Base-by-base conservation (phyloP, 2,888 invertebrate species). In the Gisinianus flammeolus region DNA sequence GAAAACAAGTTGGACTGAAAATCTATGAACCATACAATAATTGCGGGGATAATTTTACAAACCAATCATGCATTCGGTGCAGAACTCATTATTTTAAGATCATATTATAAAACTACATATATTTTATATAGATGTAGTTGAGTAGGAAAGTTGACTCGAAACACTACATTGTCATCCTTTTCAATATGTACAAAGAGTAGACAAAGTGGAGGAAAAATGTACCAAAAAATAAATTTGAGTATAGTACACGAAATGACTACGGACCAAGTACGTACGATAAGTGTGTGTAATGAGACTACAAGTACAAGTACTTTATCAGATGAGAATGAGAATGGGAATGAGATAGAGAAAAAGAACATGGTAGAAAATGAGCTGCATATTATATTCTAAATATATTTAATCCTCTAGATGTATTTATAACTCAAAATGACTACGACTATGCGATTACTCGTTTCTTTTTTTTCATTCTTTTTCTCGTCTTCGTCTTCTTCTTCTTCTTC, bases 51-150 rank as follows among this genome's bases (percentile, higher is more conserved):
- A 83, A 83, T 83, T 83, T 83, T 83, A 80, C 79, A 82, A 83
- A 82, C 83, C 83, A 83, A 83, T 83, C 83, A 83, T 83, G 83
- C 83, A 83, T 83, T 81, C 83, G 79, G 80, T 80, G 78, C 81
- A 82, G 79, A 77, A 66, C 52, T 72, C 74, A 72, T 77, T 72
- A 72, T 58, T 72, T 22, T 68, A 67, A 67, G 33, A 58, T 22
- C 56, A 24, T n/a, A n/a, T 3, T 24, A 58, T 58, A n/a, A 2
- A 10, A 44, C 44, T 10, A 16, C 8, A 10, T 44, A 16, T 44
- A 6, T 44, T 44, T 6, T 6, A 6, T 44, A 44, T 44, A 16
- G 8, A 44, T 44, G 16, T 10, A 10, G 44, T 44, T 10, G 16
- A 44, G 44, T 16, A 44, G 16, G 44, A 44, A 44, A 44, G n/a